These are phyloP conservation scores for Delia radicum DNA, from an alignment of 1,140 invertebrate species.

Conservation along the genomic window DNA sequence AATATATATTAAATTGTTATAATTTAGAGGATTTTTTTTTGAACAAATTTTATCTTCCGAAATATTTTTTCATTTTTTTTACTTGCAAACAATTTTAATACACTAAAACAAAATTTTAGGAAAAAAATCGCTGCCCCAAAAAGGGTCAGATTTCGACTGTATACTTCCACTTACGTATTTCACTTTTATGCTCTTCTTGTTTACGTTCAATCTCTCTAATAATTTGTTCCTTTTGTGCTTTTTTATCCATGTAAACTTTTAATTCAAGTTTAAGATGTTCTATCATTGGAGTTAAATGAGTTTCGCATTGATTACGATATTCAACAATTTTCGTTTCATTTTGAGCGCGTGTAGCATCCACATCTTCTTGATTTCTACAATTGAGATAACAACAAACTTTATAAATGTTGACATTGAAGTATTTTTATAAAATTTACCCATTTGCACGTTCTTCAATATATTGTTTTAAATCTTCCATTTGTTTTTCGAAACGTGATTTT, in stretches of 20 bases:
- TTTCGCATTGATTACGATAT: not conserved
- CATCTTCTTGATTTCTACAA: constrained; percentile 26
- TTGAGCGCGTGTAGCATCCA: not conserved
- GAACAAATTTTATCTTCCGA: too few species aligned
- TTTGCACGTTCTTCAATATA: constrained; percentile 26
- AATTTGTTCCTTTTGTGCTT: constrained; percentile 25
- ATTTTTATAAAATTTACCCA: not conserved
- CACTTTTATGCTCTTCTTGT: constrained; percentile 29
- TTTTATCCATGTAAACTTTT: constrained; percentile 39
- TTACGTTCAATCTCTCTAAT: constrained; percentile 14
- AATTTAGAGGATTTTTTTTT: too few species aligned
- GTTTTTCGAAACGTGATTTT: not conserved
- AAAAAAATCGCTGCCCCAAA: too few species aligned
- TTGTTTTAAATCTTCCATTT: constrained; percentile 25
- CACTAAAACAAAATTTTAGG: too few species aligned
- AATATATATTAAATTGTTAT: too few species aligned
- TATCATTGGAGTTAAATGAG: not conserved
- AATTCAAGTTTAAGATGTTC: constrained; percentile 32
- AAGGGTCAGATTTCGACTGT: too few species aligned
- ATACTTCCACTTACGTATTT: constrained; percentile 5
- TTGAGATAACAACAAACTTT: not conserved
- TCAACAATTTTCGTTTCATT: constrained; percentile 28
- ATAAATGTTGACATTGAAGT: not conserved
- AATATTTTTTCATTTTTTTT: too few species aligned
- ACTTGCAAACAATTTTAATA: too few species aligned